Conservation (phyloP, 2,113 vertebrate species). For the Pagrus major region DNA sequence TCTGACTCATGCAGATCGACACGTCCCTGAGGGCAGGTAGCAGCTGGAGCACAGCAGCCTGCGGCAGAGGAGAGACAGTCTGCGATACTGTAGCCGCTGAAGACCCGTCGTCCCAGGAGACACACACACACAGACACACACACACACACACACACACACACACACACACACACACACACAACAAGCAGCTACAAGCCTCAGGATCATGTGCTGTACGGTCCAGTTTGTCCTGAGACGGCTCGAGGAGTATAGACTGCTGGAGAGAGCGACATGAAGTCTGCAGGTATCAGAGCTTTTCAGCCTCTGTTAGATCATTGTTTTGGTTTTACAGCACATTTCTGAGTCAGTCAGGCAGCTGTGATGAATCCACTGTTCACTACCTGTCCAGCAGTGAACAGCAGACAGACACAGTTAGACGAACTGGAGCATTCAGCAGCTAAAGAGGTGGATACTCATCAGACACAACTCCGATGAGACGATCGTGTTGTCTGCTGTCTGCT, state of each 20-base stretch:
- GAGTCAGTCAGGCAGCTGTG: background rate
- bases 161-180: background rate
- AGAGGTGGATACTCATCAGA: background rate
- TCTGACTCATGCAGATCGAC: no score
- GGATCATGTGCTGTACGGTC: background rate
- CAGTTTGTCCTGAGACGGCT: background rate
- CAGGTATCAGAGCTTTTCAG: background rate
- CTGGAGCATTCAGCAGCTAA: background rate
- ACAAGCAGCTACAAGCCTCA: background rate
- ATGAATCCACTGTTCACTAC: background rate
- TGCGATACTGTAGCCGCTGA: constrained; percentile 30
- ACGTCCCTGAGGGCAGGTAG: constrained; percentile 23
- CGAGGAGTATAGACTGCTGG: background rate
- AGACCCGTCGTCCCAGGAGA: constrained; percentile 23
- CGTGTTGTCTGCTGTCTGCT: no score
- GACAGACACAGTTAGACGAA: background rate
- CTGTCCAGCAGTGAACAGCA: no score
- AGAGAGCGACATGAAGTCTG: background rate
- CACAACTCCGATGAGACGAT: background rate
- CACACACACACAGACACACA: background rate
- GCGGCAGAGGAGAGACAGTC: background rate
- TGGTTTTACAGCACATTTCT: background rate
- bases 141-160: background rate
- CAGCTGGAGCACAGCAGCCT: constrained; percentile 30
- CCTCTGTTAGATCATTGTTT: background rate